Conservation (phyloP, 2,888 invertebrate species). For the Coleophora flavipennella region DNA sequence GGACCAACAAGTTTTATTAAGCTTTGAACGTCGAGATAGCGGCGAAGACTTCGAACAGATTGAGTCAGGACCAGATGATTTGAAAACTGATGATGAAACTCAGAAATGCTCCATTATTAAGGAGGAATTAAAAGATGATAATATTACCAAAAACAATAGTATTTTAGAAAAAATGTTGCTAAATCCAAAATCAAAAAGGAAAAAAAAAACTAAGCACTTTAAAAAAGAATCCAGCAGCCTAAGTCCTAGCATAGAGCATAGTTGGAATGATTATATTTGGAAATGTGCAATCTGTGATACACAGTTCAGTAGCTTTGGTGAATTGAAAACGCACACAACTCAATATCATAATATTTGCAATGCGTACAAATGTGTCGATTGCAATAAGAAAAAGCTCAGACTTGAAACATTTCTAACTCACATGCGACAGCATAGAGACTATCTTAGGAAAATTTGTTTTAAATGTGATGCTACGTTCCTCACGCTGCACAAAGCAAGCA, state of each 20-base stretch:
- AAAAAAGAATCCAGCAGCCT: not conserved
- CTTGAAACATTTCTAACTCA: slow-evolving; percentile 55
- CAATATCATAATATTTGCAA: slow-evolving; percentile 73
- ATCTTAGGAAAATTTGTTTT: slow-evolving; percentile 62
- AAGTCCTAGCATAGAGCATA: not conserved
- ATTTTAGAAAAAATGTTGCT: not conserved
- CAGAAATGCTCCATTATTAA: not conserved
- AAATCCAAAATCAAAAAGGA: not conserved
- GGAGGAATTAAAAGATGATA: not conserved
- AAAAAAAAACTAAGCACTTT: not conserved
- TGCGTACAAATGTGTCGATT: slow-evolving; percentile 76
- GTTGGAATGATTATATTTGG: slow-evolving; percentile 47
- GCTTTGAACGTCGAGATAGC: too few species aligned
- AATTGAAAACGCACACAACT: slow-evolving; percentile 71
- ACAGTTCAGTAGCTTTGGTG: slow-evolving; percentile 33
- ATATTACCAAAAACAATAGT: not conserved
- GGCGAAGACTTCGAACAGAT: too few species aligned
- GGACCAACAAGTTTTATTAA: too few species aligned
- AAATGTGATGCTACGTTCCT: slow-evolving; percentile 34
- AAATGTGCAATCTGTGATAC: slow-evolving; percentile 43
- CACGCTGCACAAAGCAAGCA: slow-evolving; percentile 18
- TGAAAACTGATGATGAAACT: not conserved
- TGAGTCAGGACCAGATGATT: too few species aligned
- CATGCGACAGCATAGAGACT: slow-evolving; percentile 72
- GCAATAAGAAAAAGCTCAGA: slow-evolving; percentile 42